Conservation (phyloP, 1,140 invertebrate species). For the Dendrolimus punctatus region DNA sequence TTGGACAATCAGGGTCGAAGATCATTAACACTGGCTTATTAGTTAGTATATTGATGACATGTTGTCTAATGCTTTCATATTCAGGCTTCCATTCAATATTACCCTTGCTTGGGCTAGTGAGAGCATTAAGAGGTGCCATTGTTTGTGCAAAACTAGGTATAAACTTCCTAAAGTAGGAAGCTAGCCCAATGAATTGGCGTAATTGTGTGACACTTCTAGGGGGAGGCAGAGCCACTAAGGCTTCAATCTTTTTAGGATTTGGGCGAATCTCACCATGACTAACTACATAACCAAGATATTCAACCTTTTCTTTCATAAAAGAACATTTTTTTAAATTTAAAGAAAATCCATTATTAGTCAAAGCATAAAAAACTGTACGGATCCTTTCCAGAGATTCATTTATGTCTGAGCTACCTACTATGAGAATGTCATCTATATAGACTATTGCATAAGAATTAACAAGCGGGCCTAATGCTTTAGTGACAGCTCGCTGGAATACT, state of each 20-base stretch:
- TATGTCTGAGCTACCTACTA: neutral
- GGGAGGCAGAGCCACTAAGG: constrained; percentile 16
- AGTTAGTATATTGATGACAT: constrained; percentile 15
- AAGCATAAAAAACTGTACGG: neutral
- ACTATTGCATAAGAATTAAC: neutral
- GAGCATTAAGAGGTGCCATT: constrained; percentile 18
- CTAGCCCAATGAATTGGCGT: constrained; percentile 26
- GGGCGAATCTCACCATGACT: constrained; percentile 16
- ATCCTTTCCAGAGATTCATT: neutral
- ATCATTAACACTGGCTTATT: constrained; percentile 17
- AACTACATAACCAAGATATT: constrained; percentile 23
- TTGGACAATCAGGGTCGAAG: constrained; percentile 9
- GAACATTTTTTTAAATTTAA: constrained; percentile 12
- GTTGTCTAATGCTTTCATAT: constrained; percentile 11
- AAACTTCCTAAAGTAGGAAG: constrained; percentile 18
- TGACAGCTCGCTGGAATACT: constrained; percentile 4
- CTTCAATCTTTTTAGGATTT: constrained; percentile 17
- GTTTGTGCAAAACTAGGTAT: constrained; percentile 18
- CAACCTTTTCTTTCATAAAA: constrained; percentile 22
- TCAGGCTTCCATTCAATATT: constrained; percentile 13
- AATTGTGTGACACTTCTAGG: constrained; percentile 23
- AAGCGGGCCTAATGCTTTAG: constrained; percentile 2
- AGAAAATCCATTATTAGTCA: constrained; percentile 1
- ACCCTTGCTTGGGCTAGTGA: constrained; percentile 10
- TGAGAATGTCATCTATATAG: constrained; percentile 2